Percentiles rank a stretch among this genome's conserved stretches.
Conservation (phyloP, 2,888 invertebrate species). For the Neuroscelio doddi region DNA sequence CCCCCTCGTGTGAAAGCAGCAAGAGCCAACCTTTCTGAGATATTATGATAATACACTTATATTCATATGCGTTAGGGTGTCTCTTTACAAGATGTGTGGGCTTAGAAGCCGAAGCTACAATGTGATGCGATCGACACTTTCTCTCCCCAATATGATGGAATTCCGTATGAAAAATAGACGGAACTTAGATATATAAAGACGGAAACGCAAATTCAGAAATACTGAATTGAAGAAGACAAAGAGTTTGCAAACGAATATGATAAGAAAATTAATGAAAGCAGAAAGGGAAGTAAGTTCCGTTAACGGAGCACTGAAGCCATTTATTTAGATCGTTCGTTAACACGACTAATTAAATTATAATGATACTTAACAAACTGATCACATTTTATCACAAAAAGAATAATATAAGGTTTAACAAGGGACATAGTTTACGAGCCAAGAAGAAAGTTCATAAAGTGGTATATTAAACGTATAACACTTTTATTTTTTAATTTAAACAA, state of each 20-base stretch:
- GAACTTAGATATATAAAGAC: constrained; percentile 4
- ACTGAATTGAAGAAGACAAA: constrained; percentile 19
- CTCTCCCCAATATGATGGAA: constrained; percentile 53
- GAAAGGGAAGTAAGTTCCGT: constrained; percentile 25
- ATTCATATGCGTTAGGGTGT: constrained; percentile 65
- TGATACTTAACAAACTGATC: constrained; percentile 32
- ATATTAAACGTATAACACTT: too few relatives aligned
- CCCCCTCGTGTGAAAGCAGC: constrained; percentile 53
- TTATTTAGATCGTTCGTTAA: constrained; percentile 54
- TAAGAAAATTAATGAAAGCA: constrained; percentile 17
- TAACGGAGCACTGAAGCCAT: constrained; percentile 40
- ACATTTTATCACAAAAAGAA: constrained; percentile 9
- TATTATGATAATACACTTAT: constrained; percentile 69
- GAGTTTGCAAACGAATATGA: constrained; percentile 26
- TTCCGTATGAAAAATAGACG: constrained; percentile 50
- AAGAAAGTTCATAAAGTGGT: too few relatives aligned
- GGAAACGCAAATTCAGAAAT: constrained; percentile 3
- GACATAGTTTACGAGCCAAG: too few relatives aligned
- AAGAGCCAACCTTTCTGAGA: constrained; percentile 52
- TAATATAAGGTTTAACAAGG: too few relatives aligned
- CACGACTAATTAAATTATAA: constrained; percentile 51
- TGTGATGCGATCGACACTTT: constrained; percentile 62
- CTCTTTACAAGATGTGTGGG: constrained; percentile 38
- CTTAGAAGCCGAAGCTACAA: constrained; percentile 51
- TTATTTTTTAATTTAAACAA: too few relatives aligned